Evolutionary conservation across 2,888 invertebrate genomes (phyloP).

Genomic region (Cephalotes varians): DNA sequence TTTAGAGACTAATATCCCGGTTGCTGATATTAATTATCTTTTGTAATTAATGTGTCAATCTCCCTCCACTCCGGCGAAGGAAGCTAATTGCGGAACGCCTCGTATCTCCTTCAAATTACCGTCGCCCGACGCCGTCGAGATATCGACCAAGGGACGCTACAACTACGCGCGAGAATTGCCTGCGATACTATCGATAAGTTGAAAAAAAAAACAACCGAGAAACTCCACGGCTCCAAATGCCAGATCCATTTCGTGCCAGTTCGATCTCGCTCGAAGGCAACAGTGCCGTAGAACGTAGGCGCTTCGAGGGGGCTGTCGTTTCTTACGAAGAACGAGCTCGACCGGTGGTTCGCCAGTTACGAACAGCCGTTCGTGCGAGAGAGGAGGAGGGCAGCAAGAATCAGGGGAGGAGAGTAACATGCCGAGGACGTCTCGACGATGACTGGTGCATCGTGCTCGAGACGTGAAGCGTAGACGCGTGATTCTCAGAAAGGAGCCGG

Average conservation of each 20-base stretch:
- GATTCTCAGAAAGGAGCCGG: constrained; percentile 76
- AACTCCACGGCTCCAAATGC: constrained; percentile 65
- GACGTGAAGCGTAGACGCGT: constrained; percentile 69
- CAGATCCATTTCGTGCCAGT: constrained; percentile 74
- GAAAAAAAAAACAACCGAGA: constrained; percentile 48
- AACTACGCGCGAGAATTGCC: constrained; percentile 58
- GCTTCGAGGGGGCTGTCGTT: constrained; percentile 49
- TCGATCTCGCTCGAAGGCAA: constrained; percentile 68
- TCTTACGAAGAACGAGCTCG: constrained; percentile 26
- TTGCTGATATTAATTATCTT: constrained; percentile 41
- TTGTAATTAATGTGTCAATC: constrained; percentile 55
- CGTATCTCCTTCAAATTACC: constrained; percentile 67
- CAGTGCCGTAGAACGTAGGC: constrained; percentile 56
- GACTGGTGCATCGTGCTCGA: constrained; percentile 69
- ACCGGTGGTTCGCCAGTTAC: constrained; percentile 59
- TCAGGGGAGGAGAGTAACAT: constrained; percentile 67
- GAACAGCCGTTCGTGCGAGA: constrained; percentile 45
- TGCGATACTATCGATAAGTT: constrained; percentile 70
- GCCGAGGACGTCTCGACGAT: constrained; percentile 77
- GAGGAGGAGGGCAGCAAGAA: constrained; percentile 37
- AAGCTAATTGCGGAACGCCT: constrained; percentile 63
- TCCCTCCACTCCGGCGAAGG: constrained; percentile 53
- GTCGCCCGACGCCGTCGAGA: constrained; percentile 54
- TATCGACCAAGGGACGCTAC: constrained; percentile 47
- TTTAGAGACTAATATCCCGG: constrained; percentile 25